Conservation (phyloP, 2,888 invertebrate genomes). For the Brachylomia viminalis region DNA sequence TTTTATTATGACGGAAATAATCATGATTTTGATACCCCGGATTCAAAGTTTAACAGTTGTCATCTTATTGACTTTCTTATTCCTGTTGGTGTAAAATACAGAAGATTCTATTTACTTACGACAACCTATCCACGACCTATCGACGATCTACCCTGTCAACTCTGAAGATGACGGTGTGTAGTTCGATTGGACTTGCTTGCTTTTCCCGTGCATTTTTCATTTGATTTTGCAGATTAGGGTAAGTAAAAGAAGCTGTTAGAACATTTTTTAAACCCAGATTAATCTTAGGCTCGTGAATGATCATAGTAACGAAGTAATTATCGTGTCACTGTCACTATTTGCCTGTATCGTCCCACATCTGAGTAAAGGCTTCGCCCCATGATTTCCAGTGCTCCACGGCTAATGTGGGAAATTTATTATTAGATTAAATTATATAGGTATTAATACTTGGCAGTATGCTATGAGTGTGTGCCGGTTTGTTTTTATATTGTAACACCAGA, state of each 20-base stretch:
- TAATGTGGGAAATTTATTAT: too few species aligned
- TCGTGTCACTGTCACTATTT: neutral
- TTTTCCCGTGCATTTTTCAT: neutral
- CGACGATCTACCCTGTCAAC: too few species aligned
- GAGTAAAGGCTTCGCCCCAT: neutral
- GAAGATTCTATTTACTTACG: neutral
- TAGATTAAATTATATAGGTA: too few species aligned
- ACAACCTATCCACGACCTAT: too few species aligned
- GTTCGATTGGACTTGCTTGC: too few species aligned
- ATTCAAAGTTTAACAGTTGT: neutral
- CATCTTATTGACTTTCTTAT: neutral
- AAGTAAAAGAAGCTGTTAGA: neutral
- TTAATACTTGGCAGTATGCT: too few species aligned
- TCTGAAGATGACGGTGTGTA: neutral
- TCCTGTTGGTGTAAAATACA: neutral
- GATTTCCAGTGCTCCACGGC: neutral
- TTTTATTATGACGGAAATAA: slow-evolving; percentile 9
- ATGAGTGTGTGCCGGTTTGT: too few species aligned
- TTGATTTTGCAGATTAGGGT: neutral
- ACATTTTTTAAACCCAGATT: neutral
- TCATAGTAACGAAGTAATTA: neutral
- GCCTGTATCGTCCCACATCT: neutral
- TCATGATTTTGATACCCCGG: neutral
- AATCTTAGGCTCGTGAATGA: too few species aligned
- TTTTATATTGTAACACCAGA: too few species aligned